Evolutionary conservation across 1,140 invertebrate species (phyloP), one percentile per base, ranked within the genome.

Genomic region (Scaptomyza montana): DNA sequence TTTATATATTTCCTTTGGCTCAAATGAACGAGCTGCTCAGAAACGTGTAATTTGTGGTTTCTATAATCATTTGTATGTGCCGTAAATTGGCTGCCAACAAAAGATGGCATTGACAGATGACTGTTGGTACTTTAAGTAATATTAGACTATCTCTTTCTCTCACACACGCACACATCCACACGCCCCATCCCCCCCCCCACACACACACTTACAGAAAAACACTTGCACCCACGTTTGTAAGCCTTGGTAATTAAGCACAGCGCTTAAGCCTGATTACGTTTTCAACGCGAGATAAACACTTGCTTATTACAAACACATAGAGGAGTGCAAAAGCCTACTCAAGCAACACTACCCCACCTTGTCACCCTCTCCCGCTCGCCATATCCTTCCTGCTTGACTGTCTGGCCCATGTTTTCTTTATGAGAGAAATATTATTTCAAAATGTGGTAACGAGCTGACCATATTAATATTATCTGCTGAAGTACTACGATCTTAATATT

Each of bases 211-310:
- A 25, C 21, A 9, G 30, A 41, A 2, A 1, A 41, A 16, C 19
- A 9, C 28, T n/a, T 10, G 39, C 19, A 39, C 30, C 36, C 30
- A 67, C 47, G 13, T 43, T 12, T 36, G 41, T 41, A 43, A 62
- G 25, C 21, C 41, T 65, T 36, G 50, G 77, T 79, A 85, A 85
- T 85, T 85, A 85, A 86, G 80, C 63, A 54, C 59, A 67, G 81
- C 77, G 74, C 81, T 86, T 82, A 86, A 81, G 71, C 75, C 78
- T 87, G 79, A 87, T 87, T 76, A 87, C 84, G 84, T 84, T 87
- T 89, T 82, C 75, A 78, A 51, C 84, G 54, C 74, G 71, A 87
- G 82, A 86, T 87, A 86, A 86, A 86, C 81, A 86, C 69, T 59
- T 59, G 43, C 56, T 81, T 84, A 69, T 59, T 59, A 86, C 69